These are phyloP conservation scores for Cottoperca gobio DNA, from an alignment of 2,797 vertebrate species.

Conservation along the genomic window DNA sequence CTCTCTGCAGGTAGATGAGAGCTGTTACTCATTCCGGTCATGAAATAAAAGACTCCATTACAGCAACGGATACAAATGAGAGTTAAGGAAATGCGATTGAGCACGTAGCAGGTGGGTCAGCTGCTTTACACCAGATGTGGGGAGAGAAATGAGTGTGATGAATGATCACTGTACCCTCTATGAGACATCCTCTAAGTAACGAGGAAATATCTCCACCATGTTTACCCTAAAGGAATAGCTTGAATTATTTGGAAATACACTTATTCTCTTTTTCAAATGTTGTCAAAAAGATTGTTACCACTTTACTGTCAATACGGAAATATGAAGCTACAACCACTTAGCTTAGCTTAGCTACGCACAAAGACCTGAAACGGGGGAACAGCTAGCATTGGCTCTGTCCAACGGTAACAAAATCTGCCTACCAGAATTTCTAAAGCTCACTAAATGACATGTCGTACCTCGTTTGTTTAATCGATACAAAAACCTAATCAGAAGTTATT, in stretches of 20 bases:
- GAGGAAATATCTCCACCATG: constrained; percentile 2
- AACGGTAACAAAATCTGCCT: no score
- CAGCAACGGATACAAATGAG: constrained; percentile 10
- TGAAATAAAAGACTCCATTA: constrained; percentile 12
- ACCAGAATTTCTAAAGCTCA: not conserved
- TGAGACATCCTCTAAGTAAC: not conserved
- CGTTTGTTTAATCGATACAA: not conserved
- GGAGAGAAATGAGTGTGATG: constrained; percentile 29
- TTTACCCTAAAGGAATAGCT: not conserved
- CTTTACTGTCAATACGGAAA: not conserved
- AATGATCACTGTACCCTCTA: constrained; percentile 13
- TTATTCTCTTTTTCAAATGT: not conserved
- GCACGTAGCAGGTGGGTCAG: constrained; percentile 10
- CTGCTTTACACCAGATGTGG: constrained; percentile 21
- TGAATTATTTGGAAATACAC: not conserved
- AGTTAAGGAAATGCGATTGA: constrained; percentile 15
- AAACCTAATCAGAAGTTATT: not conserved
- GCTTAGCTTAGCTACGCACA: not conserved
- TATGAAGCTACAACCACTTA: not conserved
- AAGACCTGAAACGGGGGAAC: not conserved
- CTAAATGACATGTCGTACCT: not conserved
- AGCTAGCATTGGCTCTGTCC: no score
- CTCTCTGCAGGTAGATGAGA: constrained; percentile 15
- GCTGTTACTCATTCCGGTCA: constrained; percentile 12
- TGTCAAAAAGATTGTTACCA: not conserved